Percentiles rank a stretch among this genome's conserved stretches.
Evolutionary conservation across 1,140 invertebrate genomes (phyloP).

Genomic region (Neoseiulus cucumeris): DNA sequence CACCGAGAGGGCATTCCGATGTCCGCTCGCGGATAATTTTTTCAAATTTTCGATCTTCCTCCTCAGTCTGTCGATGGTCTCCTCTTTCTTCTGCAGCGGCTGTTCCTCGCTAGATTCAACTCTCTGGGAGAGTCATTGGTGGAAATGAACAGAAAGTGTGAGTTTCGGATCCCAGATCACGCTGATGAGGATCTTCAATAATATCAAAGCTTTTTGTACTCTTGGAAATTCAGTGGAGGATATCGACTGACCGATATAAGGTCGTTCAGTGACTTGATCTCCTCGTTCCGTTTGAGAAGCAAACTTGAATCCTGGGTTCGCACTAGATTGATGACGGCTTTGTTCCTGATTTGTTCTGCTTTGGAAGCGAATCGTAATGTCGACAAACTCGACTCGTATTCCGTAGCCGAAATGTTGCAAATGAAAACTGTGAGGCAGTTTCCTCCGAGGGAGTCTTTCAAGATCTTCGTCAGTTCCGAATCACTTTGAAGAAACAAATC

Average conservation of each 20-base stretch:
- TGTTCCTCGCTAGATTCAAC: slow-evolving; percentile 35
- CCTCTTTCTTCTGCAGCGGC: slow-evolving; percentile 32
- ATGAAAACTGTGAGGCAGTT: slow-evolving; percentile 68
- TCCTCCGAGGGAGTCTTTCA: slow-evolving; percentile 61
- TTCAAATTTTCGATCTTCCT: slow-evolving; percentile 20
- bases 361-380: slow-evolving; percentile 38
- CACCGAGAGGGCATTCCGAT: background rate
- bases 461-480: slow-evolving; percentile 59
- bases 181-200: too few species aligned
- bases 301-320: slow-evolving; percentile 36
- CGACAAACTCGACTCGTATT: slow-evolving; percentile 47
- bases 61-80: slow-evolving; percentile 10
- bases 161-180: background rate
- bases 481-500: slow-evolving; percentile 36
- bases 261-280: slow-evolving; percentile 24
- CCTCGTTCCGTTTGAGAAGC: slow-evolving; percentile 28
- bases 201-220: too few species aligned
- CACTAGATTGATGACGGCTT: slow-evolving; percentile 48
- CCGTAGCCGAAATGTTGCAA: slow-evolving; percentile 50
- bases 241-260: background rate
- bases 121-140: background rate
- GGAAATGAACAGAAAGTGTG: background rate
- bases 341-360: slow-evolving; percentile 27
- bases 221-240: too few species aligned
- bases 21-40: background rate